phyloP scores from a whole-genome alignment of 1,140 invertebrate genomes.

The Pantala flavescens region DNA sequence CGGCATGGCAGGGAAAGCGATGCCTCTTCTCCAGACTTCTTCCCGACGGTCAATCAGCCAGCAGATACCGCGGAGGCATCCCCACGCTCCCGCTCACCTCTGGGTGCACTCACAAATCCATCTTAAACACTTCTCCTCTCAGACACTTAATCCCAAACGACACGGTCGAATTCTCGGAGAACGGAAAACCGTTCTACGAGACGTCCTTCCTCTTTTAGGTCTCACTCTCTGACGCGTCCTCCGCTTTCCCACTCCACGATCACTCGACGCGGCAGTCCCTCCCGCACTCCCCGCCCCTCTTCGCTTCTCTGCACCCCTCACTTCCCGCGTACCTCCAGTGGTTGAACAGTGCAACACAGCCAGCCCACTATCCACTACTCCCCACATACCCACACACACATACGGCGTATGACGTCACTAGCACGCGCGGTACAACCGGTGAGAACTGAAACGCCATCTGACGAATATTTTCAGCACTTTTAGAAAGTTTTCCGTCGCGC shows the following conservation, averaged over 20 bases:
- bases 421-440: neutral
- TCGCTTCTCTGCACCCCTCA: neutral
- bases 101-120: neutral
- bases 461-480: neutral
- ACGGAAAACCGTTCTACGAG: slow-evolving; percentile 7
- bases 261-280: slow-evolving; percentile 1
- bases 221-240: neutral
- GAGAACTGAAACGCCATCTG: neutral
- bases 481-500: neutral
- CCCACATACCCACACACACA: slow-evolving; percentile 6
- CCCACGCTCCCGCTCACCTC: neutral
- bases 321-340: neutral
- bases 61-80: neutral
- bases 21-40: neutral
- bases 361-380: neutral
- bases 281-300: neutral
- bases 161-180: slow-evolving; percentile 7
- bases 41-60: neutral
- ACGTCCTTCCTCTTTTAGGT: slow-evolving; percentile 1
- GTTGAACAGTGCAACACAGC: neutral
- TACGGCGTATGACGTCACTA: neutral
- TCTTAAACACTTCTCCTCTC: neutral
- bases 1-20: neutral
- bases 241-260: slow-evolving; percentile 2
- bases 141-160: slow-evolving; percentile 9